phyloP scores from a whole-genome alignment of 2,113 vertebrate species.

The Pygoscelis antarcticus region DNA sequence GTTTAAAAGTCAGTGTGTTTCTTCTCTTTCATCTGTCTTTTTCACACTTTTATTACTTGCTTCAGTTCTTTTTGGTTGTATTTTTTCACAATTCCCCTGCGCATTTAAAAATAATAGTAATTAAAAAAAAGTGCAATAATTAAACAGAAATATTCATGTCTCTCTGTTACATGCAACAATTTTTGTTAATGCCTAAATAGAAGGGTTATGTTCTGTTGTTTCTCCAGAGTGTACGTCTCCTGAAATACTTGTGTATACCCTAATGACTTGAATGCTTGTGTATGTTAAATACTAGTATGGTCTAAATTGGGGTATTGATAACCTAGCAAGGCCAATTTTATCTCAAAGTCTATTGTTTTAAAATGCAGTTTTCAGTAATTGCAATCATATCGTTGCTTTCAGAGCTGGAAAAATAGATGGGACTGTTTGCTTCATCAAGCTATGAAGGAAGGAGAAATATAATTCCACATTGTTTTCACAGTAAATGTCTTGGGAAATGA shows the following conservation, averaged over 20 bases:
- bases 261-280: not conserved
- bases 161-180: fast-evolving
- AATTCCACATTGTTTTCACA: not conserved
- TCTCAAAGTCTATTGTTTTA: not conserved
- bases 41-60: not conserved
- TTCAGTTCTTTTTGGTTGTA: not conserved
- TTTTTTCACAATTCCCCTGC: not conserved
- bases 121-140: not conserved
- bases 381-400: not conserved
- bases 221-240: not conserved
- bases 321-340: not conserved
- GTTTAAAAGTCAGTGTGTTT: not conserved
- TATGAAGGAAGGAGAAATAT: not conserved
- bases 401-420: not conserved
- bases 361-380: not conserved
- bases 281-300: not conserved
- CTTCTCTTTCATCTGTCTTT: not conserved
- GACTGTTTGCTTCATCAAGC: not conserved
- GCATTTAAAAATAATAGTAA: not conserved
- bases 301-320: not conserved
- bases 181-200: not conserved
- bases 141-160: not conserved
- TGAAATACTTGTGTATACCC: not conserved
- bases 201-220: not conserved
- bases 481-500: not conserved